Percentiles rank a stretch among this genome's conserved stretches.
phyloP scores from a whole-genome alignment of 2,888 invertebrate genomes.

The Scaptomyza reducta region DNA sequence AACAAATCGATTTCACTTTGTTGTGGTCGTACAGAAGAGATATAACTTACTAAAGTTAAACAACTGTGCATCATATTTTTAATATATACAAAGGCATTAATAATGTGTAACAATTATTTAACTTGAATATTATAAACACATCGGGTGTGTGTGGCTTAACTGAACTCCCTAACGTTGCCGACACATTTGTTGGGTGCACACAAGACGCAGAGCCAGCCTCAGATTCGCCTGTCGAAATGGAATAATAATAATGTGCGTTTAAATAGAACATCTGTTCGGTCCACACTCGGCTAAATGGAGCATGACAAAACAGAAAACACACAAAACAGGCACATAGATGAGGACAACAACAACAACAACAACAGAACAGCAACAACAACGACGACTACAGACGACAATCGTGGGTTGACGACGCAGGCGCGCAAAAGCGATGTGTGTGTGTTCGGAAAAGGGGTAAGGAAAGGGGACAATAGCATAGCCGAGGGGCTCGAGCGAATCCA shows the following conservation, averaged over 20 bases:
- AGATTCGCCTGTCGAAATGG: slow-evolving; percentile 79
- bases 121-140: no score
- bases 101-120: no score
- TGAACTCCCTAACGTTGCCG: no score
- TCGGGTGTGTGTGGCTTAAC: fast-evolving
- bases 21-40: background rate
- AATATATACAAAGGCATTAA: no score
- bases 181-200: slow-evolving; percentile 58
- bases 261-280: slow-evolving; percentile 85
- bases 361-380: slow-evolving; percentile 1
- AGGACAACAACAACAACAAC: slow-evolving; percentile 13
- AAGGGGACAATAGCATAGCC: slow-evolving; percentile 5
- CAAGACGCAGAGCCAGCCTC: slow-evolving; percentile 50
- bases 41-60: no score
- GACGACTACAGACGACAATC: slow-evolving; percentile 29
- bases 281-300: slow-evolving; percentile 84
- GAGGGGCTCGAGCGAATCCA: slow-evolving; percentile 60
- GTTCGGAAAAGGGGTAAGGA: slow-evolving; percentile 66
- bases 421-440: slow-evolving; percentile 12
- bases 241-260: slow-evolving; percentile 83
- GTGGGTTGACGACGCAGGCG: slow-evolving; percentile 69
- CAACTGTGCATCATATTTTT: no score
- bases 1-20: background rate
- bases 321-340: slow-evolving; percentile 50
- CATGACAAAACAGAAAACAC: slow-evolving; percentile 84